A percentile compares a stretch with the other conserved stretches of the same genome.
Conservation (phyloP, 2,113 vertebrate genomes). For the Bombycilla garrulus region DNA sequence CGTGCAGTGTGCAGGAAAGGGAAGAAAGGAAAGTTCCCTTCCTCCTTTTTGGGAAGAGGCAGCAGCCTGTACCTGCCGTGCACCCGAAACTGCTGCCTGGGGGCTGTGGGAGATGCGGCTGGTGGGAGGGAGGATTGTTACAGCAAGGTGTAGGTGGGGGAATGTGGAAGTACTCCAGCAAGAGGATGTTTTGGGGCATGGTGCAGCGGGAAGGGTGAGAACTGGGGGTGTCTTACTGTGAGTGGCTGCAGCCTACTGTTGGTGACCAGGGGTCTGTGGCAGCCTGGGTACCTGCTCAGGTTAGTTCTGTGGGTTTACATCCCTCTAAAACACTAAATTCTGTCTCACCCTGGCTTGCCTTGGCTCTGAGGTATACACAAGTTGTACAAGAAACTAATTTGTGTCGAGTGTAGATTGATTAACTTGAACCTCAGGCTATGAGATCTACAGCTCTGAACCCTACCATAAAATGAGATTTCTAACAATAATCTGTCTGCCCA, state of each 20-base stretch:
- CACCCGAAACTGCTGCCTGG: rapidly evolving
- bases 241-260: background rate
- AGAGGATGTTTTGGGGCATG: background rate
- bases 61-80: background rate
- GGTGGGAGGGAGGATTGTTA: background rate
- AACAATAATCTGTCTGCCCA: background rate
- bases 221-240: background rate
- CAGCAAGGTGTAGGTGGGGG: background rate
- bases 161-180: background rate
- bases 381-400: background rate
- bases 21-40: background rate
- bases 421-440: background rate
- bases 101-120: background rate
- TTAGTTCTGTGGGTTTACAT: background rate
- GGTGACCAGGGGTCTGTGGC: background rate
- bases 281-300: background rate
- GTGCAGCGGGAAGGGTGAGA: background rate
- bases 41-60: background rate
- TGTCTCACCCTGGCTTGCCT: background rate
- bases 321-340: background rate
- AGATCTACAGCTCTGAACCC: background rate
- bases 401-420: background rate
- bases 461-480: background rate
- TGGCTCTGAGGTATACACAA: background rate
- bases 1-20: background rate